Conservation (phyloP, 2,888 invertebrate genomes). For the Pandemis cinnamomeana region DNA sequence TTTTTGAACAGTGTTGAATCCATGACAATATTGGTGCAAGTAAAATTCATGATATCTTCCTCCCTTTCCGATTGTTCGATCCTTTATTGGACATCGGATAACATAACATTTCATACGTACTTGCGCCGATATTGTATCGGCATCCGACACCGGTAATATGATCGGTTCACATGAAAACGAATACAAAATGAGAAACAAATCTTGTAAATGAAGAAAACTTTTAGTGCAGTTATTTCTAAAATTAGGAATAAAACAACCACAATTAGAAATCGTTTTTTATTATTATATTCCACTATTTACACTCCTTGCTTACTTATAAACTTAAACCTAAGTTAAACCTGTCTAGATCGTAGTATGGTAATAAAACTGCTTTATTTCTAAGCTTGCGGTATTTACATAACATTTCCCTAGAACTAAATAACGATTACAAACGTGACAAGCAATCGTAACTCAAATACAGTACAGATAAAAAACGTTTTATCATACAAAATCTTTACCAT, state of each 20-base stretch:
- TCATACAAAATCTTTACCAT: too few relatives aligned
- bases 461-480: not conserved
- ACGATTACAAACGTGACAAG: slow-evolving; percentile 63
- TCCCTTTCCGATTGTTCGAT: too few relatives aligned
- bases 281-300: slow-evolving; percentile 65
- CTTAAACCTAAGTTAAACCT: slow-evolving; percentile 49
- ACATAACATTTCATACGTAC: too few relatives aligned
- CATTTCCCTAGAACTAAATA: slow-evolving; percentile 80
- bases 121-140: too few relatives aligned
- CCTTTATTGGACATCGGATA: too few relatives aligned
- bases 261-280: slow-evolving; percentile 68
- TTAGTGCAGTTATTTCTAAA: not conserved
- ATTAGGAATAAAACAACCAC: slow-evolving; percentile 36
- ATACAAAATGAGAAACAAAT: too few relatives aligned
- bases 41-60: too few relatives aligned
- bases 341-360: slow-evolving; percentile 46
- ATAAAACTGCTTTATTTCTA: slow-evolving; percentile 47
- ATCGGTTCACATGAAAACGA: too few relatives aligned
- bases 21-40: too few relatives aligned
- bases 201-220: too few relatives aligned
- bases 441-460: slow-evolving; percentile 24
- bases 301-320: slow-evolving; percentile 51
- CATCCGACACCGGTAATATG: too few relatives aligned
- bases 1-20: too few relatives aligned
- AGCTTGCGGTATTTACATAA: slow-evolving; percentile 74